A percentile compares a stretch with the other conserved stretches of the same genome.
These are phyloP conservation scores for Pseudolycoriella hygida DNA, from an alignment of 2,888 invertebrate species.

Conservation along the genomic window DNA sequence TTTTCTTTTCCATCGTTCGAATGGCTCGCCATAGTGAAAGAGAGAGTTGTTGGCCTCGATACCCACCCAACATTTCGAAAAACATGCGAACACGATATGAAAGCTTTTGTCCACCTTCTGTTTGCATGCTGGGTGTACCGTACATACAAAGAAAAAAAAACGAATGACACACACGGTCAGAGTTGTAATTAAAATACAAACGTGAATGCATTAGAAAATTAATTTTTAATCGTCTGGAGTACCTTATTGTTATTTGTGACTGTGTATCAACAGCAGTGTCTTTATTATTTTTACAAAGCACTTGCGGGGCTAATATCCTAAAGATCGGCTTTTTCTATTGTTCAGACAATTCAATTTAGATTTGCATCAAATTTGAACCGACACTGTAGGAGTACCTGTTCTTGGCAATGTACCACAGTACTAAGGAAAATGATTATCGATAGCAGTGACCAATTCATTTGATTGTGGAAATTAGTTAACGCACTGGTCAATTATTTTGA, in stretches of 20 bases:
- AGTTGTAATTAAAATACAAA: no score
- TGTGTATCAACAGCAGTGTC: background rate
- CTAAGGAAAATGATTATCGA: no score
- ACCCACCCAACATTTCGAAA: slow-evolving; percentile 6
- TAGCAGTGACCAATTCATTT: no score
- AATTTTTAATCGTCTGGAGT: background rate
- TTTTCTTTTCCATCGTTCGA: slow-evolving; percentile 4
- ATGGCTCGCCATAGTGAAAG: slow-evolving; percentile 7
- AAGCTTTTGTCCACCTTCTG: slow-evolving; percentile 6
- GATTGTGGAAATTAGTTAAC: no score
- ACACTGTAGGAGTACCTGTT: no score
- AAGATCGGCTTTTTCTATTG: background rate
- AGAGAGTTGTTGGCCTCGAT: slow-evolving; percentile 4
- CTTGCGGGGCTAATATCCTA: background rate
- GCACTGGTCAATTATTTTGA: no score
- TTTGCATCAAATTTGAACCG: no score
- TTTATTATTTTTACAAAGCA: background rate
- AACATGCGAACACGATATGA: slow-evolving; percentile 4
- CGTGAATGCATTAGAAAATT: no score
- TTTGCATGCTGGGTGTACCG: slow-evolving; percentile 3
- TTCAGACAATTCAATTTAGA: no score
- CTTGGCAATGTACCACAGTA: no score
- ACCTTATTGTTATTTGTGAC: background rate
- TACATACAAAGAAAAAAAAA: no score
- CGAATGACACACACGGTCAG: no score